phyloP scores from a whole-genome alignment of 2,797 vertebrate genomes.

The Denticeps clupeoides region DNA sequence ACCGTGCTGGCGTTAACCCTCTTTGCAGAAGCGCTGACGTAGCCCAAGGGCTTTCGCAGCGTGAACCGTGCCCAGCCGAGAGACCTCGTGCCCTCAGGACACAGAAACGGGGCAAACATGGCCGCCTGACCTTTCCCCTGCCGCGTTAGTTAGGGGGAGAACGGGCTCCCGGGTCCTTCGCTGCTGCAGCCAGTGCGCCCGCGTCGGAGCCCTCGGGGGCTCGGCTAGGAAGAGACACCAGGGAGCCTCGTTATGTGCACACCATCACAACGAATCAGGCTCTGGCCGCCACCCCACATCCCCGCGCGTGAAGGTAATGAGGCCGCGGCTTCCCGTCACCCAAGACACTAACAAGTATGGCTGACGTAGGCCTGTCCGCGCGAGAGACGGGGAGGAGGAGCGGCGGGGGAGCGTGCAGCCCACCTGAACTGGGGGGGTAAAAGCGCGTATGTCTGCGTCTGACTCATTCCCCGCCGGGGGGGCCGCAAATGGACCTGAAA shows the following conservation, averaged over 20 bases:
- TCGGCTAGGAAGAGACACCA: slow-evolving; percentile 38
- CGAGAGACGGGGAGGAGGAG: slow-evolving; percentile 28
- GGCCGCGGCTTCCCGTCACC: slow-evolving; percentile 34
- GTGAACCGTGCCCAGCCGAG: too few relatives aligned
- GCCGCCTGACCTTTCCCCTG: slow-evolving; percentile 48
- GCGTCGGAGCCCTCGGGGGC: slow-evolving; percentile 36
- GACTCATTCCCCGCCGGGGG: slow-evolving; percentile 46
- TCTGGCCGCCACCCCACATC: slow-evolving; percentile 40
- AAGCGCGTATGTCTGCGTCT: slow-evolving; percentile 24
- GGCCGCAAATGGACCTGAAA: slow-evolving; percentile 23
- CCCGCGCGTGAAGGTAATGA: slow-evolving; percentile 54
- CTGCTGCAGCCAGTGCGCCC: slow-evolving; percentile 26
- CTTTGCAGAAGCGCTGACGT: too few relatives aligned
- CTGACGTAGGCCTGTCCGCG: slow-evolving; percentile 48
- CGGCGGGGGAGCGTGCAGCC: slow-evolving; percentile 31
- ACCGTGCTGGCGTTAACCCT: too few relatives aligned
- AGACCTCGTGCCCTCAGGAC: slow-evolving; percentile 44
- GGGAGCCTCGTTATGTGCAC: slow-evolving; percentile 50
- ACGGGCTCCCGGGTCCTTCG: slow-evolving; percentile 5
- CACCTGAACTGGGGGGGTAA: slow-evolving; percentile 35
- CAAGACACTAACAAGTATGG: slow-evolving; percentile 51
- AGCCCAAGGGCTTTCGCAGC: slow-evolving; percentile 2
- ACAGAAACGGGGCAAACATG: slow-evolving; percentile 41
- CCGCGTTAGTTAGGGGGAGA: too few relatives aligned
- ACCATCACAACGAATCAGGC: slow-evolving; percentile 57